These are phyloP conservation scores for Tinea trinotella DNA, from an alignment of 2,888 invertebrate genomes.

Conservation along the genomic window DNA sequence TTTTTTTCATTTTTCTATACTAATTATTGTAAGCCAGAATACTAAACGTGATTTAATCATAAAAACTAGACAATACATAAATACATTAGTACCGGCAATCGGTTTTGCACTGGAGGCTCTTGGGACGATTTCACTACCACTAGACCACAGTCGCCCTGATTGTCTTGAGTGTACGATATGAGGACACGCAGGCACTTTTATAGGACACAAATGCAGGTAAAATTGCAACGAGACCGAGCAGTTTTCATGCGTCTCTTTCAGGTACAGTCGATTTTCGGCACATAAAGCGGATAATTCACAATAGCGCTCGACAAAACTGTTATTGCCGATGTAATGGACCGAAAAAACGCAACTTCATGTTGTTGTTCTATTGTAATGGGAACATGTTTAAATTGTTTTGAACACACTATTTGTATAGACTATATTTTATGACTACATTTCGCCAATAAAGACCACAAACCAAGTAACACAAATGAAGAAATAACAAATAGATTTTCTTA, in stretches of 20 bases:
- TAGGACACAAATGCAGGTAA: background rate
- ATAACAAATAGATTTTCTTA: too few relatives aligned
- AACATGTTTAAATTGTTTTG: background rate
- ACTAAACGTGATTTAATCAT: too few relatives aligned
- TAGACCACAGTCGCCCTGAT: too few relatives aligned
- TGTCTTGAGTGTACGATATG: background rate
- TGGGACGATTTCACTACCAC: too few relatives aligned
- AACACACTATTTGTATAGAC: background rate
- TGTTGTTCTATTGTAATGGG: slow-evolving; percentile 10
- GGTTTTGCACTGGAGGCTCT: too few relatives aligned
- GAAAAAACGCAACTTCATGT: slow-evolving; percentile 14
- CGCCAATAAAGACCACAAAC: too few relatives aligned
- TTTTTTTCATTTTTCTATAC: too few relatives aligned
- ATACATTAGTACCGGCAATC: too few relatives aligned
- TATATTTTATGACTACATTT: too few relatives aligned
- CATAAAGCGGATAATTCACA: slow-evolving; percentile 16
- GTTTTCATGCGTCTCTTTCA: slow-evolving; percentile 11
- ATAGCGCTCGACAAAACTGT: slow-evolving; percentile 14
- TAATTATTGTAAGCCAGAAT: too few relatives aligned
- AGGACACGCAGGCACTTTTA: background rate
- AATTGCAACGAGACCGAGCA: background rate
- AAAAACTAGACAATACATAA: too few relatives aligned
- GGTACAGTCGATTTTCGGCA: slow-evolving; percentile 8
- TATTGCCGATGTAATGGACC: slow-evolving; percentile 17
- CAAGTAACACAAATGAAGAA: too few relatives aligned